Evolutionary conservation across 2,797 vertebrate species (phyloP).

Genomic region (Mus spretus): DNA sequence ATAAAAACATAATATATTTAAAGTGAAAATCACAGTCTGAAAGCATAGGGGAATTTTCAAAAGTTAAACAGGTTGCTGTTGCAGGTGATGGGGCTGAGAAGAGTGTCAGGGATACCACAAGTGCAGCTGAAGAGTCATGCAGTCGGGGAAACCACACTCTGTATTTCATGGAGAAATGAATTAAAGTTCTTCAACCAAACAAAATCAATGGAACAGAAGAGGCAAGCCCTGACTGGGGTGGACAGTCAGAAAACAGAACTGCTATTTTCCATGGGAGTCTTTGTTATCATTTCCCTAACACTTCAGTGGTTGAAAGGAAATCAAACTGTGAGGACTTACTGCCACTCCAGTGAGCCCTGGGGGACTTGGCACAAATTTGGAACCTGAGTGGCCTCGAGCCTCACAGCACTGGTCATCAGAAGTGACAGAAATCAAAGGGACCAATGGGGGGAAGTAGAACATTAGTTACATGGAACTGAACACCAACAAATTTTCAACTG

Average conservation of each 20-base stretch:
- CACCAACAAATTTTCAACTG: slow-evolving; percentile 63
- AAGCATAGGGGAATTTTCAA: slow-evolving; percentile 40
- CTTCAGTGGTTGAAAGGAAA: slow-evolving; percentile 77
- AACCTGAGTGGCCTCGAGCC: slow-evolving; percentile 73
- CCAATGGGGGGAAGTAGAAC: slow-evolving; percentile 41
- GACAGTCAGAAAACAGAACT: slow-evolving; percentile 50
- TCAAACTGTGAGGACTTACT: slow-evolving; percentile 79
- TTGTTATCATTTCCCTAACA: slow-evolving; percentile 72
- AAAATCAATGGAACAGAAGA: slow-evolving; percentile 58
- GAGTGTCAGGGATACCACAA: not conserved
- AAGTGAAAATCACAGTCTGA: slow-evolving; percentile 65
- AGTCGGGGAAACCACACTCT: slow-evolving; percentile 20
- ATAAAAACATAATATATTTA: slow-evolving; percentile 51
- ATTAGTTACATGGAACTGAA: slow-evolving; percentile 71
- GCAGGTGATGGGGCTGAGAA: not conserved
- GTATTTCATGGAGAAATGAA: slow-evolving; percentile 23
- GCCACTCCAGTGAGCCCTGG: slow-evolving; percentile 80
- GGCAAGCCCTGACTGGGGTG: not conserved
- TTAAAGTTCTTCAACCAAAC: slow-evolving; percentile 66
- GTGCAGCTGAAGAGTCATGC: not conserved
- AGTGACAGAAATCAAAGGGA: slow-evolving; percentile 75
- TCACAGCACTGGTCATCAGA: slow-evolving; percentile 75
- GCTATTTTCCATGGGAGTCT: slow-evolving; percentile 49
- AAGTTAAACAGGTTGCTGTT: slow-evolving; percentile 47
- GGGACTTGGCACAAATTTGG: slow-evolving; percentile 82